Base-by-base conservation (phyloP, 2,113 vertebrate genomes). In the Nerophis ophidion region DNA sequence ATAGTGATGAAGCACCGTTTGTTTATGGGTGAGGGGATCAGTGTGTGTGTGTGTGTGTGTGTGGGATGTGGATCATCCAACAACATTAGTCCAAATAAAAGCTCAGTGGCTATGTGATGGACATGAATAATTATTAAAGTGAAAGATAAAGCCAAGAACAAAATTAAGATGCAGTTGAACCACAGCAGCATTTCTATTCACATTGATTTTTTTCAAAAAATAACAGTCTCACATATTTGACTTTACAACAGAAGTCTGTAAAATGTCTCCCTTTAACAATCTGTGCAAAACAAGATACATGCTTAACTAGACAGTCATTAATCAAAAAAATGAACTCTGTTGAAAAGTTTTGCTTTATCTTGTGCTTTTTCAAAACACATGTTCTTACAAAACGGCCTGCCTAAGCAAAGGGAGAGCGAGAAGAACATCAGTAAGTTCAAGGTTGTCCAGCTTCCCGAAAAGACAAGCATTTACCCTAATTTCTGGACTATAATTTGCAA, bases 1-100 rank as follows among this genome's bases (percentile, higher is more conserved):
- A 72, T 73, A 76, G 75, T 84, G 81, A 77, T 63, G 45, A 77
- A 63, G 66, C 74, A 64, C 50, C 79, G 72, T 80, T 60, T 82
- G 60, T 79, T 70, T 78, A 26, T 64, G 65, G 63, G 49, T 26
- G 26, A 54, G 7, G 35, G 36, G 74, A 44, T 57, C 6, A 60
- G 4, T 54, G n/a, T 50, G 45, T 50, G 45, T 55, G 34, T 40
- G 51, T 55, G 58, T 66, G 44, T 42, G 35, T 76, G 68, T 60
- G 61, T 26, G 26, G 3, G 26, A 26, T 26, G 26, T 26, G 26
- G 26, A 26, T 26, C 66, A 60, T 57, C 48, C 48, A 63, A 75
- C 69, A 67, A 71, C 8, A 46, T 70, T 64, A 76, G 56, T 72
- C 63, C 48, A 63, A 70, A 82, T 73, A 75, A 75, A 74, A 51